These are phyloP conservation scores for Liolophura sinensis DNA, from an alignment of 1,140 invertebrate genomes.

Conservation along the genomic window DNA sequence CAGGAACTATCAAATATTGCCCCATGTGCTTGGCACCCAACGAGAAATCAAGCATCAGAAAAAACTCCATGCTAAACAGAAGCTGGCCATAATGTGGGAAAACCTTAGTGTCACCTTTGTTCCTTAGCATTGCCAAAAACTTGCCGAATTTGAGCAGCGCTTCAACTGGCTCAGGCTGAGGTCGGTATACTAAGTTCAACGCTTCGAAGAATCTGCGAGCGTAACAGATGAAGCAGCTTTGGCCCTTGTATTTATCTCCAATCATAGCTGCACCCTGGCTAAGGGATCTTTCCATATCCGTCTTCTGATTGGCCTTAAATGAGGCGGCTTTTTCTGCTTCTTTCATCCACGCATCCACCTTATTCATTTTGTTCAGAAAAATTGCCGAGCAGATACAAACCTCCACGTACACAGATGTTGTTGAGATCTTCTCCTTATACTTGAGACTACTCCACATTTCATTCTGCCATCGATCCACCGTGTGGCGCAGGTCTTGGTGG, in stretches of 20 bases:
- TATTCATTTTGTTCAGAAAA: neutral
- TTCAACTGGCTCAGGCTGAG: slow-evolving; percentile 24
- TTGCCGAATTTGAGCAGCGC: slow-evolving; percentile 35
- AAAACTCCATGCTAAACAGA: slow-evolving; percentile 38
- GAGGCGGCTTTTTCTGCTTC: neutral
- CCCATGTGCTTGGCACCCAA: slow-evolving; percentile 25
- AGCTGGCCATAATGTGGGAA: slow-evolving; percentile 25
- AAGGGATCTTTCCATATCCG: neutral
- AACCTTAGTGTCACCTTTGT: slow-evolving; percentile 6
- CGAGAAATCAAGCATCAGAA: slow-evolving; percentile 22
- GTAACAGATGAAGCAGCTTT: neutral
- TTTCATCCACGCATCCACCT: slow-evolving; percentile 2
- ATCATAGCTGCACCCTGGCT: neutral
- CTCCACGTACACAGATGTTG: neutral
- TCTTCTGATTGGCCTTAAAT: neutral
- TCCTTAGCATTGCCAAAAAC: slow-evolving; percentile 22
- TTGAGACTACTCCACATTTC: neutral
- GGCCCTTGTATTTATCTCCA: neutral
- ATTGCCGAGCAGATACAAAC: neutral
- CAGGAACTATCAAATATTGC: slow-evolving; percentile 25
- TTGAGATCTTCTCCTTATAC: neutral
- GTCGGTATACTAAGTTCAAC: slow-evolving; percentile 14
- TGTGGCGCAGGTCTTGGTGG: neutral
- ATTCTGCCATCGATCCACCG: neutral
- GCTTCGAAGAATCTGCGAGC: slow-evolving; percentile 30